phyloP scores from a whole-genome alignment of 2,113 vertebrate genomes.

The Acinonyx jubatus region DNA sequence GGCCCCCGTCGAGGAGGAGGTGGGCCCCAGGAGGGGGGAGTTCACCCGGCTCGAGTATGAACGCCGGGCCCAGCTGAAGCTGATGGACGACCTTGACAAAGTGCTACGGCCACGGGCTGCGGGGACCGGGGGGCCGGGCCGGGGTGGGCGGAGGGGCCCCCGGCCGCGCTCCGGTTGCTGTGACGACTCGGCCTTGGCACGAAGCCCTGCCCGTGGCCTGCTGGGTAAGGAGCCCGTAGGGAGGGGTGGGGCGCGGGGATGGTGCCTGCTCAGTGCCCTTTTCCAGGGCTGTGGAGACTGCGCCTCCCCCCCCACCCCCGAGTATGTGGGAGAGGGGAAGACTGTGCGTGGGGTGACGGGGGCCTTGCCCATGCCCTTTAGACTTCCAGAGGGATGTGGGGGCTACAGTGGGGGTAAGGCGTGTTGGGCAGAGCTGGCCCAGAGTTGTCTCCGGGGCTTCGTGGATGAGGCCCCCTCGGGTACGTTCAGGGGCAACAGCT shows the following conservation, averaged over 20 bases:
- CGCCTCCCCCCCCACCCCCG: too few species aligned
- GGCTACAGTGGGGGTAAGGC: not conserved
- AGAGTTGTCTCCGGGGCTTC: not conserved
- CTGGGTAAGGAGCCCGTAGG: constrained; percentile 85
- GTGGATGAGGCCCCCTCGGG: fast-evolving
- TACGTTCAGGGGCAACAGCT: not conserved
- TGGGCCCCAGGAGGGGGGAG: constrained; percentile 85
- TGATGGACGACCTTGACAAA: constrained; percentile 95
- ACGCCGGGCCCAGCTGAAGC: constrained; percentile 91
- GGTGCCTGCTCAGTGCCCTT: not conserved
- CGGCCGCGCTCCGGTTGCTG: constrained; percentile 92
- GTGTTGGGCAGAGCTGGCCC: not conserved
- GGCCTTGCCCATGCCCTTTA: too few species aligned
- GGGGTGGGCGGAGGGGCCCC: constrained; percentile 80
- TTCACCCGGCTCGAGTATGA: constrained; percentile 93
- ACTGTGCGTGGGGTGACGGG: not conserved
- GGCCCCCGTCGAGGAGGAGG: constrained; percentile 82
- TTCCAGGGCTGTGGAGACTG: not conserved
- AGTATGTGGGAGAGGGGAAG: too few species aligned
- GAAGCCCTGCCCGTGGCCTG: constrained; percentile 90
- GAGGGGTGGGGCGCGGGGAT: not conserved
- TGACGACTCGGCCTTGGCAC: constrained; percentile 91
- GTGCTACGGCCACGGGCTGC: constrained; percentile 89
- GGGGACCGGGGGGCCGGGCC: constrained; percentile 87
- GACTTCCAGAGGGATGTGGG: not conserved